Conservation (phyloP, 2,113 vertebrate genomes). For the Irena cyanogastra region DNA sequence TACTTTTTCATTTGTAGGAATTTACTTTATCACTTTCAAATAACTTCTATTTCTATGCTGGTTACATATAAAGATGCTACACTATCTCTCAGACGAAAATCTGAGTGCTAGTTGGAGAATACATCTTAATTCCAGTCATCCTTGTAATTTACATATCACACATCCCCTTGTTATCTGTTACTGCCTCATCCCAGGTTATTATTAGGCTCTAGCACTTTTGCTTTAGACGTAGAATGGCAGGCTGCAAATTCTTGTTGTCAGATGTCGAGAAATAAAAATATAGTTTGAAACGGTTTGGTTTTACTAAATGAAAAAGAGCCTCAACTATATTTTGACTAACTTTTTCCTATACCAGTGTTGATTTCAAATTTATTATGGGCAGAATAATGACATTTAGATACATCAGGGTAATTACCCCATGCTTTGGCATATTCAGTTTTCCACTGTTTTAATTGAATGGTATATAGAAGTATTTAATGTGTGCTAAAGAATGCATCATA, state of each 20-base stretch:
- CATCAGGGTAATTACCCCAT: neutral
- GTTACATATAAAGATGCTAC: neutral
- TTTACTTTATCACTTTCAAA: neutral
- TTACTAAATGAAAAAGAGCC: neutral
- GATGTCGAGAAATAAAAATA: neutral
- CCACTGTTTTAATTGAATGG: neutral
- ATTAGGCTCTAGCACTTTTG: neutral
- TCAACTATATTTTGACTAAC: neutral
- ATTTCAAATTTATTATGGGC: neutral
- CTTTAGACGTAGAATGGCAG: neutral
- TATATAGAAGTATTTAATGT: neutral
- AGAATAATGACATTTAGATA: neutral
- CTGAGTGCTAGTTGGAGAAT: neutral
- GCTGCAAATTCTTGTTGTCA: neutral
- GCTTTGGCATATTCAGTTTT: neutral
- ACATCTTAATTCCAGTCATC: neutral
- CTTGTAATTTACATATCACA: neutral
- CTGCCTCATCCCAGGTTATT: neutral
- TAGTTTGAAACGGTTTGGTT: neutral
- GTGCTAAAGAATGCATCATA: neutral
- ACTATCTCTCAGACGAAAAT: neutral
- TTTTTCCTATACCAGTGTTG: neutral
- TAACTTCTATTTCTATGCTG: neutral
- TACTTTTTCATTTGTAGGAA: neutral
- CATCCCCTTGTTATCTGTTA: neutral